Evolutionary conservation across 2,888 invertebrate genomes (phyloP), one percentile per base, ranked within the genome.

Genomic region (Zele albiditarsus): DNA sequence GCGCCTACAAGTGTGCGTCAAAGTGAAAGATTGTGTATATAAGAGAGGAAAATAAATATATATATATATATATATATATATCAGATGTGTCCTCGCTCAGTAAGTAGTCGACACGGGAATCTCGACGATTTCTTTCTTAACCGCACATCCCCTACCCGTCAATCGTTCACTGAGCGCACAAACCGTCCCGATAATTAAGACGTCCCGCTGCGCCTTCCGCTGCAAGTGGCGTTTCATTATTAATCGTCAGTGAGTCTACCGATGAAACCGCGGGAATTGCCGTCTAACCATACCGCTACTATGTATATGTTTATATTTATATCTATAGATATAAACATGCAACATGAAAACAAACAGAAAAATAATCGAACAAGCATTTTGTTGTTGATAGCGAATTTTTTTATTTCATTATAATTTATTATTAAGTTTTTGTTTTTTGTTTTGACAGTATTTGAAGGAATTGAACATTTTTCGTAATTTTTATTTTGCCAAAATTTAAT

Each of bases 161-260:
- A 71, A 71, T 71, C 62, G 69, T 69, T 69, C 58, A 69, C 58
- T 58, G 49, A 38, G 53, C 31, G 63, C 69, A 60, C 67, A 58
- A 53, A 62, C 71, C 71, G 57, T 62, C 69, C 73, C 12, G 73
- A 77, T 77, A 79, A 79, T 77, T 75, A 79, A 77, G 79, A 76
- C 79, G 76, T 79, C 79, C 77, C 75, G 74, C 67, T 72, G 79
- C 28, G 79, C 74, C 68, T 68, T 68, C 31, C 58, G 53, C 57
- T 53, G 73, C 73, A 69, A 68, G 69, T 74, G 68, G 68, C 62
- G 49, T 74, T 68, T 74, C 73, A 62, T 71, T 71, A 75, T 75
- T 71, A 71, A 75, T 75, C 75, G 75, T 57, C 71, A 10, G 28
- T 31, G 67, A 66, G 38, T 67, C 67, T 67, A 28, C 60, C 49